Evolutionary conservation across 2,113 vertebrate genomes (phyloP).

Genomic region (Alouatta palliata): DNA sequence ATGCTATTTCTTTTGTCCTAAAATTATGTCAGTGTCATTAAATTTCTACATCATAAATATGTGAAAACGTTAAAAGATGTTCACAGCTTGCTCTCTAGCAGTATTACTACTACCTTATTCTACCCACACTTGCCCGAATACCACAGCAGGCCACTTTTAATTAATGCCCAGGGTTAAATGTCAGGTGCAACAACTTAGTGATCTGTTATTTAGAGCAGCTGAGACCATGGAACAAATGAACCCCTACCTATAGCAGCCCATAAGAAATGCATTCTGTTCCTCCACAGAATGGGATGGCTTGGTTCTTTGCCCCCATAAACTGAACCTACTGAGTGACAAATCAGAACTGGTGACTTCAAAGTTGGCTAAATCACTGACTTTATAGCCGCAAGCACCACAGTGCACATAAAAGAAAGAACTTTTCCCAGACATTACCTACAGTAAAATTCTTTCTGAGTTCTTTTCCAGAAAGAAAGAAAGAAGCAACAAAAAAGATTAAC

Average conservation of each 20-base stretch:
- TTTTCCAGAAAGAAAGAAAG: slow-evolving; percentile 41
- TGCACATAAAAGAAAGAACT: slow-evolving; percentile 34
- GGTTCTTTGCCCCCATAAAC: background rate
- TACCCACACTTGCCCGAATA: background rate
- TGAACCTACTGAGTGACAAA: slow-evolving; percentile 2
- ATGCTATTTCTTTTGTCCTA: background rate
- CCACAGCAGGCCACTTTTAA: background rate
- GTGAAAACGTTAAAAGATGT: background rate
- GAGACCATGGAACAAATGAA: slow-evolving; percentile 25
- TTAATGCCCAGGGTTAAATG: slow-evolving; percentile 19
- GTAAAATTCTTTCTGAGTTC: slow-evolving; percentile 27
- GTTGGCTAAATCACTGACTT: background rate
- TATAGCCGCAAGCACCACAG: background rate
- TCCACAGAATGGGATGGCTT: background rate
- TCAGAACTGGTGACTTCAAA: slow-evolving; percentile 22
- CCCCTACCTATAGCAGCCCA: background rate
- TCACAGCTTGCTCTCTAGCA: background rate
- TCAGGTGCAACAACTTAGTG: background rate
- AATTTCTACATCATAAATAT: background rate
- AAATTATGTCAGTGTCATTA: background rate
- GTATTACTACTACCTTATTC: background rate
- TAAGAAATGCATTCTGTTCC: background rate
- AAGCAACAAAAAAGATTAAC: slow-evolving; percentile 63
- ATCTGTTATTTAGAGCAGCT: slow-evolving; percentile 17
- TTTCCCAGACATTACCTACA: slow-evolving; percentile 47